Conservation (phyloP, 2,113 vertebrate species). For the Pleuronectes platessa region DNA sequence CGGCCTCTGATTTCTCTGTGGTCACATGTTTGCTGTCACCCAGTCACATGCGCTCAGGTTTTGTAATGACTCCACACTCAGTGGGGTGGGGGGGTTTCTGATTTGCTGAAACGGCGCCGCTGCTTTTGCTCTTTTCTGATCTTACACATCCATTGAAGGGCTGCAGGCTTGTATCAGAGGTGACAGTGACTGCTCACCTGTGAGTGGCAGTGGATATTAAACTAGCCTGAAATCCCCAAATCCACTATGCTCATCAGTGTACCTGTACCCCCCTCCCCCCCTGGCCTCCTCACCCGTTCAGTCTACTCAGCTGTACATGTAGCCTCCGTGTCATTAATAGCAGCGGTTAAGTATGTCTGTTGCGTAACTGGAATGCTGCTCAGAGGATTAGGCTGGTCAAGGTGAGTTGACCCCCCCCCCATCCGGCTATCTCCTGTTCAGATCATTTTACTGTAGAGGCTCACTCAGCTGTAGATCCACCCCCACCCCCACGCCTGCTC, state of each 20-base stretch:
- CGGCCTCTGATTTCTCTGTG: constrained; percentile 7
- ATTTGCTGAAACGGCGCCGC: not conserved
- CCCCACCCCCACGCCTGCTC: constrained; percentile 17
- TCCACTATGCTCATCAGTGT: not conserved
- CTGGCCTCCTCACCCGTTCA: constrained; percentile 1
- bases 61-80: not conserved
- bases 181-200: not conserved
- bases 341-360: constrained; percentile 30
- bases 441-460: constrained; percentile 30
- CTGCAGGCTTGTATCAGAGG: not conserved
- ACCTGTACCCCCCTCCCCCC: not conserved
- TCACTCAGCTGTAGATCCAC: constrained; percentile 4
- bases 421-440: constrained; percentile 21
- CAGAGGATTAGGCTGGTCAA: constrained; percentile 17
- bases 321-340: constrained; percentile 44
- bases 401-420: constrained; percentile 35
- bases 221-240: not conserved
- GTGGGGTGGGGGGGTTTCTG: not conserved
- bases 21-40: constrained; percentile 11
- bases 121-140: not conserved
- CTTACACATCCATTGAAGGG: not conserved
- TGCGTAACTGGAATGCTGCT: constrained; percentile 44
- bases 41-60: constrained; percentile 1
- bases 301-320: constrained; percentile 8
- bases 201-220: not conserved